Evolutionary conservation across 2,888 invertebrate species (phyloP).

Genomic region (Patella depressa): DNA sequence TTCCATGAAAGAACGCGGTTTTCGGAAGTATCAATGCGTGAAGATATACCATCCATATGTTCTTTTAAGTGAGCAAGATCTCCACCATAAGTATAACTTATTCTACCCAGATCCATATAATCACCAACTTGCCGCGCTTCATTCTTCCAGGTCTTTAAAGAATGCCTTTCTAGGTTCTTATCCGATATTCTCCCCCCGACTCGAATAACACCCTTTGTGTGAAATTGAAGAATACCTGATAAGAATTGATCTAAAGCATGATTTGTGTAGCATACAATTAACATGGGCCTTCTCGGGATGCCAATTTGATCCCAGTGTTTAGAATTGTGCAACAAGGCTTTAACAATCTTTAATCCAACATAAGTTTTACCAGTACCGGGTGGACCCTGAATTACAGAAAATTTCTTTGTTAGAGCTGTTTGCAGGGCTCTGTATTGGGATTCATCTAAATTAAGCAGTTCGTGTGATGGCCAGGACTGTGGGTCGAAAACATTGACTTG

Average conservation of each 20-base stretch:
- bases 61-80: background rate
- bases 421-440: slow-evolving; percentile 61
- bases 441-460: slow-evolving; percentile 53
- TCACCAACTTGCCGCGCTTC: background rate
- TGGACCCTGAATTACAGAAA: slow-evolving; percentile 75
- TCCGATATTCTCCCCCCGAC: slow-evolving; percentile 43
- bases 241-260: slow-evolving; percentile 66
- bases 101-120: background rate
- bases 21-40: slow-evolving; percentile 16
- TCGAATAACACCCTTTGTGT: slow-evolving; percentile 37
- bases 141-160: background rate
- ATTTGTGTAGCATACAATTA: slow-evolving; percentile 64
- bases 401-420: slow-evolving; percentile 59
- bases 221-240: slow-evolving; percentile 50
- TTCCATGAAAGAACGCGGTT: slow-evolving; percentile 34
- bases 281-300: slow-evolving; percentile 39
- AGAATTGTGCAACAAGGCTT: slow-evolving; percentile 76
- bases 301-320: slow-evolving; percentile 64
- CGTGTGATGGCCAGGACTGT: slow-evolving; percentile 47
- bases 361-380: slow-evolving; percentile 91
- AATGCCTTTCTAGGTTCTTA: too few species aligned
- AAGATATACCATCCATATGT: background rate
- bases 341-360: slow-evolving; percentile 82
- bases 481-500: slow-evolving; percentile 21
- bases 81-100: background rate